Conservation (phyloP, 2,113 vertebrate genomes). For the Galemys pyrenaicus region DNA sequence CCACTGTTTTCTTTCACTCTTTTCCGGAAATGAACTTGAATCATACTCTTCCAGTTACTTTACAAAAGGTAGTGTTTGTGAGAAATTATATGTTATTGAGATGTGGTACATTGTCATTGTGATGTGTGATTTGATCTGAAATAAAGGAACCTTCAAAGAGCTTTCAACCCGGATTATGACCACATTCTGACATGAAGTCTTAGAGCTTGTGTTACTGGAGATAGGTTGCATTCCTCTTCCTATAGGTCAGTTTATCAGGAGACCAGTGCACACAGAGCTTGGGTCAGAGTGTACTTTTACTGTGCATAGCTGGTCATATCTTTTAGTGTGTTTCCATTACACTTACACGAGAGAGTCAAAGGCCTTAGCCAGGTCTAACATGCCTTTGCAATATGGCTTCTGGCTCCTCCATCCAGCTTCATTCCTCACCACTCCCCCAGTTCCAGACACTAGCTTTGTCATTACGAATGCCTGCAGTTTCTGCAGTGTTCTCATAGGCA, state of each 20-base stretch:
- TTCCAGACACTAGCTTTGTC: background rate
- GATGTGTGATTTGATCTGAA: conserved; percentile 56
- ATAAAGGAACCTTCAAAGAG: conserved; percentile 35
- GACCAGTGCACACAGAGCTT: background rate
- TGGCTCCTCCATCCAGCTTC: background rate
- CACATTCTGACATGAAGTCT: background rate
- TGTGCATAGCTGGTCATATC: background rate
- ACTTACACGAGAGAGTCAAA: background rate
- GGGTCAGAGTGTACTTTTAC: background rate
- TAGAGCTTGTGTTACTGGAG: background rate
- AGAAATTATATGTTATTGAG: conserved; percentile 66
- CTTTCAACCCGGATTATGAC: conserved; percentile 31
- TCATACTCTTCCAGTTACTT: conserved; percentile 55
- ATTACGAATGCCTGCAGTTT: background rate
- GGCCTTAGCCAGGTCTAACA: background rate
- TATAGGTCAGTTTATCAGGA: background rate
- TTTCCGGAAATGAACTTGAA: conserved; percentile 57
- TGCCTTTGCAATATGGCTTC: background rate
- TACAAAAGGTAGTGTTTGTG: conserved; percentile 49
- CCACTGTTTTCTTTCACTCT: conserved; percentile 64
- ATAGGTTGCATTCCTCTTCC: background rate
- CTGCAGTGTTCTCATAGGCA: background rate
- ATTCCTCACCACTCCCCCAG: background rate
- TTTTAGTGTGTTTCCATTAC: background rate
- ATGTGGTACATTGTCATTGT: background rate